These are phyloP conservation scores for Halichoeres trimaculatus DNA, from an alignment of 2,113 vertebrate genomes.

Conservation along the genomic window DNA sequence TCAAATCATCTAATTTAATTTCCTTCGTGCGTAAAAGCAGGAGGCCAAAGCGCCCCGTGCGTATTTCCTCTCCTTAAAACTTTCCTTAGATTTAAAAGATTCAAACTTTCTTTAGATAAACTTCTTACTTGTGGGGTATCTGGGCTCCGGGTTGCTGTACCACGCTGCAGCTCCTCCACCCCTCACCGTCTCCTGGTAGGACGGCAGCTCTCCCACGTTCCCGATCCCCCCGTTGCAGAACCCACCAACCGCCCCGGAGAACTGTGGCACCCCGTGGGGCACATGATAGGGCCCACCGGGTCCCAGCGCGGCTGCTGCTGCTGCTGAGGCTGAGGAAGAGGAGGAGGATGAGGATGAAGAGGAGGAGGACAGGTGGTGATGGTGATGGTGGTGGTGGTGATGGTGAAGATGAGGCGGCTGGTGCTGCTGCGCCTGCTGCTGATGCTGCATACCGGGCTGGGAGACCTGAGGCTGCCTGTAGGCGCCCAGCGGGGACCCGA, in stretches of 20 bases:
- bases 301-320: slow-evolving; percentile 69
- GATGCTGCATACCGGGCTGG: slow-evolving; percentile 79
- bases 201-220: slow-evolving; percentile 88
- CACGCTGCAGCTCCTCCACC: slow-evolving; percentile 84
- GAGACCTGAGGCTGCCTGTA: slow-evolving; percentile 85
- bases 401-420: slow-evolving; percentile 63
- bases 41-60: not conserved
- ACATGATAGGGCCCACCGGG: slow-evolving; percentile 83
- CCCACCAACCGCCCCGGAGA: slow-evolving; percentile 87
- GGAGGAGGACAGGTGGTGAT: slow-evolving; percentile 77
- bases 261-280: slow-evolving; percentile 87
- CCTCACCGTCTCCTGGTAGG: slow-evolving; percentile 89
- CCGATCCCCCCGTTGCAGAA: slow-evolving; percentile 90
- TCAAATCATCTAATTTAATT: not conserved
- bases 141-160: slow-evolving; percentile 89
- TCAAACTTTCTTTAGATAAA: not conserved
- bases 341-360: slow-evolving; percentile 70
- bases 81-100: not conserved
- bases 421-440: slow-evolving; percentile 76
- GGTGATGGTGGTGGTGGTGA: slow-evolving; percentile 73
- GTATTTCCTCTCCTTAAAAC: not conserved
- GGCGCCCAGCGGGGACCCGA: slow-evolving; percentile 82
- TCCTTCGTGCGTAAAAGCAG: not conserved
- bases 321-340: slow-evolving; percentile 44
- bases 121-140: slow-evolving; percentile 91